phyloP scores from a whole-genome alignment of 2,113 vertebrate species.

The Mastomys coucha region DNA sequence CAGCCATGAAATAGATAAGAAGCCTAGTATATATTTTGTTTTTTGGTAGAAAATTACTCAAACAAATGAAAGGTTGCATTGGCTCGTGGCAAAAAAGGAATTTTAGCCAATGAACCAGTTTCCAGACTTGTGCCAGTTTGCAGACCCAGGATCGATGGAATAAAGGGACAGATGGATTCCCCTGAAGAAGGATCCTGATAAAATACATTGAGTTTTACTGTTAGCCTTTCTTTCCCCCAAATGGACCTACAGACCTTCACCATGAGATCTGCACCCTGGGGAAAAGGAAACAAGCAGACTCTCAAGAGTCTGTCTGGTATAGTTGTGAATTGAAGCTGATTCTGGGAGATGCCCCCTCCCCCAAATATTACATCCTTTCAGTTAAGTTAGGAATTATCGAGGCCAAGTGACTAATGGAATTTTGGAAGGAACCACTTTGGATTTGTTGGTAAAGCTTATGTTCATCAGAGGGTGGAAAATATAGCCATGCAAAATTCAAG shows the following conservation, averaged over 20 bases:
- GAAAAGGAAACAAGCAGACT: neutral
- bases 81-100: too few relatives aligned
- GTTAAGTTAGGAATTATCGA: neutral
- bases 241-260: neutral
- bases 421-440: neutral
- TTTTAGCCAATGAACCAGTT: too few relatives aligned
- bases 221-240: neutral
- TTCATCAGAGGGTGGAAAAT: neutral
- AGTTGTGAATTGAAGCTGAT: neutral
- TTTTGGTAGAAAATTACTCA: too few relatives aligned
- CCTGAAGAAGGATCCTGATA: too few relatives aligned
- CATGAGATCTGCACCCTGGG: too few relatives aligned
- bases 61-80: too few relatives aligned
- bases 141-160: neutral
- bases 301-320: neutral
- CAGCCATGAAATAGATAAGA: too few relatives aligned
- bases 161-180: neutral
- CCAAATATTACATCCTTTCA: neutral
- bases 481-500: neutral
- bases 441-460: neutral
- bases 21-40: too few relatives aligned
- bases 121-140: neutral
- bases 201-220: neutral
- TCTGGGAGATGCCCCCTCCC: neutral
- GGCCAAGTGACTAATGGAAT: too few relatives aligned